Evolutionary conservation across 2,797 vertebrate species (phyloP), one percentile per base, ranked within the genome.

Genomic region (Girardinus metallicus): DNA sequence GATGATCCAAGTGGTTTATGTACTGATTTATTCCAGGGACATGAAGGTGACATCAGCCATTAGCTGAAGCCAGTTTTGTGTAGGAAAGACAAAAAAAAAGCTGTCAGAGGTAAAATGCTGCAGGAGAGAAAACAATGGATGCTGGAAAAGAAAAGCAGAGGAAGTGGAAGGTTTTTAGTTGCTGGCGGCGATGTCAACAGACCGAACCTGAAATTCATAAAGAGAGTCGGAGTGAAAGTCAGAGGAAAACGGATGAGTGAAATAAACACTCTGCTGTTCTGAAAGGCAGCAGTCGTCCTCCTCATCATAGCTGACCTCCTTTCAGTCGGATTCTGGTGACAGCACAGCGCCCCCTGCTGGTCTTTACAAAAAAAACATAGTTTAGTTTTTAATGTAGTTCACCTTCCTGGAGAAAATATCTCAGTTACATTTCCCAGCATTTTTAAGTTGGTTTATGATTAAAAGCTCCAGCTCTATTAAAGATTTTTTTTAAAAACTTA

Each of bases 301-400:
- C 75, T 79, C 79, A 7, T 85, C 83, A 82, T 34, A 73, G 81
- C 75, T 91, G 90, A 91, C 87, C 92, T 90, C 83, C 74, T 92
- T 92, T 90, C 9, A 76, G 29, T 55, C 47, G n/a, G 44, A 79
- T 34, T 84, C 79, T 77, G 79, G 74, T 79, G 83, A 64, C 79
- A 80, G 80, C 71, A 71, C 81, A 88, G 87, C 76, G 41, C 86
- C 90, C 74, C 91, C 91, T 75, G 78, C 85, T 87, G 90, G 83
- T 64, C 72, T 0, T 0, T 8, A 76, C 18, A 34, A 18, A 62
- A 55, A 34, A 11, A 68, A 55, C 29, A 4, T 4, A 11, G 10
- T 57, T n/a, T 60, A n/a, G 9, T 57, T 4, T 29, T 57, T 57
- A 57, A 23, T 55, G 8, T 34, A 26, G 13, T 5, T 46, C 72